A percentile compares a stretch with the other conserved stretches of the same genome.
phyloP scores from a whole-genome alignment of 2,113 vertebrate species.

The Corythaeola cristata region DNA sequence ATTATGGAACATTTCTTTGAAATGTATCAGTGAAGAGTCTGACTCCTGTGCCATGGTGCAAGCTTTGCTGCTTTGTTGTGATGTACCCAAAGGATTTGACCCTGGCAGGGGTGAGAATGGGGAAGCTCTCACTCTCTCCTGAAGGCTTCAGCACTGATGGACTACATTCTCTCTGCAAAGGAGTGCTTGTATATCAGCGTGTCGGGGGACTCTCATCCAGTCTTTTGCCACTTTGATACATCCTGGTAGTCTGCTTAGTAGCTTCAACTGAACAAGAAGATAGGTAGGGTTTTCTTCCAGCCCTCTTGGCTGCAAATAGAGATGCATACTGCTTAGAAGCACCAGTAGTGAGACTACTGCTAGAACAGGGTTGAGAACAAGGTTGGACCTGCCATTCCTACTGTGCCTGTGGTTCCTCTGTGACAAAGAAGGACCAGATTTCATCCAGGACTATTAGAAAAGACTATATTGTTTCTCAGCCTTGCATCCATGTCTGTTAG shows the following conservation, averaged over 20 bases:
- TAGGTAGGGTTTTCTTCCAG: not conserved
- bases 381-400: not conserved
- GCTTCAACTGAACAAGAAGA: not conserved
- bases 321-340: not conserved
- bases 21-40: not conserved
- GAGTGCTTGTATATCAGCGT: not conserved
- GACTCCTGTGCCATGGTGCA: not conserved
- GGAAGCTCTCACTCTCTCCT: not conserved
- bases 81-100: not conserved
- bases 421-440: not conserved
- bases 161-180: not conserved
- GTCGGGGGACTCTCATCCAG: no score
- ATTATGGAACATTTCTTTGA: not conserved
- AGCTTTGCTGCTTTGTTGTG: not conserved
- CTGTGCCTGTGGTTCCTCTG: not conserved
- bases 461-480: not conserved
- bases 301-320: not conserved
- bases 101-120: not conserved
- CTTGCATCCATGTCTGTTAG: not conserved
- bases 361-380: not conserved
- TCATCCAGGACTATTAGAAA: not conserved
- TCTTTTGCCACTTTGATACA: not conserved
- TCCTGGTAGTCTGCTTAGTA: not conserved
- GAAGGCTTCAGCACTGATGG: not conserved
- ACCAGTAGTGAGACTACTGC: not conserved